Conservation (phyloP, 2,888 invertebrate genomes). For the Drosophila neotestacea region DNA sequence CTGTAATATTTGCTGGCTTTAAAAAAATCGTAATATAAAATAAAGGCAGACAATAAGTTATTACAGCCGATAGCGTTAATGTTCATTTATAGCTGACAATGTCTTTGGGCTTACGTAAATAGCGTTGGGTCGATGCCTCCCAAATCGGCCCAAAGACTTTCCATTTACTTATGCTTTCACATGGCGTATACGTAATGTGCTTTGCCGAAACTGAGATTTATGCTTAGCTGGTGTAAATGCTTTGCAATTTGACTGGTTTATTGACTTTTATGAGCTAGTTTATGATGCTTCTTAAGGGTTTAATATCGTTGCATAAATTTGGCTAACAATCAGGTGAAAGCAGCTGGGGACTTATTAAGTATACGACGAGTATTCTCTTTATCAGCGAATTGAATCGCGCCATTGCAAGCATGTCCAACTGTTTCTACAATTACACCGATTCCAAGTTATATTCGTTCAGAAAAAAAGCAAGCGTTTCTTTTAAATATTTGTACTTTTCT, state of each 20-base stretch:
- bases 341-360: slow-evolving; percentile 8
- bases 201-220: slow-evolving; percentile 42
- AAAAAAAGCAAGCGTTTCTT: background rate
- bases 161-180: slow-evolving; percentile 20
- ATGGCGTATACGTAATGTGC: slow-evolving; percentile 45
- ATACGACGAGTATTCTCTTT: background rate
- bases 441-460: background rate
- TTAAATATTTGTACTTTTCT: background rate
- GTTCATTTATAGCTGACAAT: slow-evolving; percentile 61
- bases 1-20: slow-evolving; percentile 53
- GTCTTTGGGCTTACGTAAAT: slow-evolving; percentile 62
- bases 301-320: slow-evolving; percentile 2
- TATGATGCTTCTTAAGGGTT: slow-evolving; percentile 46
- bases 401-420: background rate
- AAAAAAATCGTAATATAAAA: slow-evolving; percentile 43
- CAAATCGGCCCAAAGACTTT: slow-evolving; percentile 9
- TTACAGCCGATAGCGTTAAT: slow-evolving; percentile 66
- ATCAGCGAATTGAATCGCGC: background rate
- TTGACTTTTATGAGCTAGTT: slow-evolving; percentile 74
- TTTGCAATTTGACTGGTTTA: slow-evolving; percentile 70
- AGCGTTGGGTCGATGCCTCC: slow-evolving; percentile 22
- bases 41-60: slow-evolving; percentile 60
- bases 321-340: slow-evolving; percentile 2
- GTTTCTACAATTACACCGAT: background rate
- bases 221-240: slow-evolving; percentile 67